phyloP scores from a whole-genome alignment of 2,113 vertebrate species.

The Notarius lentiginosus region DNA sequence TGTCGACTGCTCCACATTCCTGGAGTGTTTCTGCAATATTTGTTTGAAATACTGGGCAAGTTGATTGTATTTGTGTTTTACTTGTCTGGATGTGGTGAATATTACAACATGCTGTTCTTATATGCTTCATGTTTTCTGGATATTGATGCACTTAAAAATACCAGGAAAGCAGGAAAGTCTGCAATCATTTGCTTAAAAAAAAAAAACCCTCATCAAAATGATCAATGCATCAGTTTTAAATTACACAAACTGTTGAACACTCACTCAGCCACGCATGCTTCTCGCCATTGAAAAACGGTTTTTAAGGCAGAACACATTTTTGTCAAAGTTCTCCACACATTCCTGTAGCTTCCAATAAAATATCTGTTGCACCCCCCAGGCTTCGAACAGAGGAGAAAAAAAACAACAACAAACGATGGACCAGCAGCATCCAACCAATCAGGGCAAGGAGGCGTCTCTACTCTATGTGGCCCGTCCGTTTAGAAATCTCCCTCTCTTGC shows the following conservation, averaged over 20 bases:
- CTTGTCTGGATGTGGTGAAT: neutral
- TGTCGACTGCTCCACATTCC: neutral
- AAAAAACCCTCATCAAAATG: neutral
- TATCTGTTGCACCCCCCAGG: neutral
- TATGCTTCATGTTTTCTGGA: neutral
- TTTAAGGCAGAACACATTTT: neutral
- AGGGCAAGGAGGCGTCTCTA: neutral
- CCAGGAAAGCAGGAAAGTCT: neutral
- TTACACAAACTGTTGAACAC: neutral
- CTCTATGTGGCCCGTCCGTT: neutral
- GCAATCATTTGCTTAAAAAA: neutral
- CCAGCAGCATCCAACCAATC: neutral
- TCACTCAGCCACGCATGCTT: too few species aligned
- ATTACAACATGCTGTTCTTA: neutral
- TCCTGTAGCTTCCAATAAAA: neutral
- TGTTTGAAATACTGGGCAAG: neutral
- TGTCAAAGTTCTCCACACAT: neutral
- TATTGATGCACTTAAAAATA: neutral
- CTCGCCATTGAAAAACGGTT: neutral
- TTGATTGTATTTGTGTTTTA: neutral
- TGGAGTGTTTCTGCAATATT: neutral
- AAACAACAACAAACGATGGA: neutral
- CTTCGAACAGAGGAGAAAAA: neutral
- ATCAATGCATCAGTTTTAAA: neutral
- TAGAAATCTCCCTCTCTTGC: neutral